Conservation (phyloP, 2,797 vertebrate genomes). For the Phoebastria nigripes region DNA sequence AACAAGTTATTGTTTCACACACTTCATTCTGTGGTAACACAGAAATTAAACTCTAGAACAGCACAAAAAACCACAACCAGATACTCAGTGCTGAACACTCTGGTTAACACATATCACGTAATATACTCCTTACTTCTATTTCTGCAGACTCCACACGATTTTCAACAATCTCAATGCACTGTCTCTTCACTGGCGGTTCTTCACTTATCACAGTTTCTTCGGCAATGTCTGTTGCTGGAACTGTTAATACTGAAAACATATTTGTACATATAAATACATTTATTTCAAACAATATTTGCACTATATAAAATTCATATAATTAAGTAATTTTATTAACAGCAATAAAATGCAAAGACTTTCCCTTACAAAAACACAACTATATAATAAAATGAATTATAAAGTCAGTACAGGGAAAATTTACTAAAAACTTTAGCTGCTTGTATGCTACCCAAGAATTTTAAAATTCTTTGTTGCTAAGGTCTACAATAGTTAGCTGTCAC, state of each 20-base stretch:
- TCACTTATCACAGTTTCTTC: constrained; percentile 89
- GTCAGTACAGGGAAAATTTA: background rate
- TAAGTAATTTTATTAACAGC: background rate
- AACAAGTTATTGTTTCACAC: constrained; percentile 31
- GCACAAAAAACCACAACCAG: background rate
- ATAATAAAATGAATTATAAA: background rate
- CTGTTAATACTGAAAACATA: constrained; percentile 79
- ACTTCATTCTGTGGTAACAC: constrained; percentile 49
- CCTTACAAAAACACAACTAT: background rate
- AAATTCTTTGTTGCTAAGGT: background rate
- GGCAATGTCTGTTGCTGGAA: constrained; percentile 87
- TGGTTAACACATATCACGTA: constrained; percentile 68
- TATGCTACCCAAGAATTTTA: background rate
- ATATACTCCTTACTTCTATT: constrained; percentile 80
- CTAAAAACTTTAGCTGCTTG: background rate
- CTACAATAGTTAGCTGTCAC: background rate
- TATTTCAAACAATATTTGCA: background rate
- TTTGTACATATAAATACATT: background rate
- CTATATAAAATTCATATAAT: background rate
- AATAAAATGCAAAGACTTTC: background rate
- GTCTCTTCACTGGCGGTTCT: constrained; percentile 82
- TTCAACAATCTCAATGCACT: constrained; percentile 84
- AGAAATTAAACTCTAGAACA: constrained; percentile 41
- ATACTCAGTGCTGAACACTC: constrained; percentile 53
- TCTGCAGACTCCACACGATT: constrained; percentile 81